Evolutionary conservation across 2,113 vertebrate species (phyloP).

Genomic region (Alexandromys fortis): DNA sequence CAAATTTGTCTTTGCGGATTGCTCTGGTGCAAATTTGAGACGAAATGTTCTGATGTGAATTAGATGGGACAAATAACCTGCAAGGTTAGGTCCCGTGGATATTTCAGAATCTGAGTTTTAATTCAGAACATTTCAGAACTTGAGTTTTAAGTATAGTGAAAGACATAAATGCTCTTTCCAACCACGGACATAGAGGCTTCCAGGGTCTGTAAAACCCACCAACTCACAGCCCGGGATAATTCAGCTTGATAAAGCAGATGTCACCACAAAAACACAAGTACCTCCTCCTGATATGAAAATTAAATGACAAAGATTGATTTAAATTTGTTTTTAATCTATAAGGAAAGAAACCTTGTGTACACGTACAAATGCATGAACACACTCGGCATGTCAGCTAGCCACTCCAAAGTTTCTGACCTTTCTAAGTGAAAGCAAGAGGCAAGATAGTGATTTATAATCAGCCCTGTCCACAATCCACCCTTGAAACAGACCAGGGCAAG

Average conservation of each 20-base stretch:
- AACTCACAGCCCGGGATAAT: not conserved
- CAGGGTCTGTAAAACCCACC: not conserved
- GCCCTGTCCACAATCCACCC: not conserved
- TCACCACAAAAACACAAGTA: not conserved
- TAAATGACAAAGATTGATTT: not conserved
- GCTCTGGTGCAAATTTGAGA: not conserved
- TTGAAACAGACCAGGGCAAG: not conserved
- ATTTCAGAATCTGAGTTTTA: conserved; percentile 24
- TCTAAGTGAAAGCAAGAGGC: not conserved
- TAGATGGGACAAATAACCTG: not conserved
- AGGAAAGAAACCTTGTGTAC: not conserved
- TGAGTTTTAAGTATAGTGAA: conserved; percentile 9
- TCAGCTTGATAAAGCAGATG: not conserved
- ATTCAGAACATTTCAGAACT: not conserved
- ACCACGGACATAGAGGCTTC: not conserved
- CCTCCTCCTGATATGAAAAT: not conserved
- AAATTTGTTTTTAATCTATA: not conserved
- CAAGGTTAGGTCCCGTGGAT: not conserved
- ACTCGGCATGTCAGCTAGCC: not conserved
- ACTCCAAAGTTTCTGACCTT: not conserved
- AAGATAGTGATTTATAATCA: not conserved
- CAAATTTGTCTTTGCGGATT: not conserved
- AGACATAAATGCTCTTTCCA: not conserved
- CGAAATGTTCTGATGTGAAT: not conserved
- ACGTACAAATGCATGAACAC: not conserved